These are phyloP conservation scores for Oncorhynchus tshawytscha DNA, from an alignment of 2,113 vertebrate species.

Conservation along the genomic window DNA sequence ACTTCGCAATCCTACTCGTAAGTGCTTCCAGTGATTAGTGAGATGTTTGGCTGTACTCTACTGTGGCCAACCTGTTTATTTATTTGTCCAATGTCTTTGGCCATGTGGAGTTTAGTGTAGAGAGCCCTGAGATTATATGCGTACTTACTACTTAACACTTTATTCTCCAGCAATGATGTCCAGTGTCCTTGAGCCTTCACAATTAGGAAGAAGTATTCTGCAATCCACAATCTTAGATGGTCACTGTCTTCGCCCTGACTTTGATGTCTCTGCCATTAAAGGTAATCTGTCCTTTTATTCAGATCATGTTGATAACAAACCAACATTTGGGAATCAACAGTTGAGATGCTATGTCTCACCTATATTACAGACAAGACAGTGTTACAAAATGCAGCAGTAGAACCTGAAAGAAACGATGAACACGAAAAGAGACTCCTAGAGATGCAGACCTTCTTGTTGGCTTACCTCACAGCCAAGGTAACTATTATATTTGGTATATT, in stretches of 20 bases:
- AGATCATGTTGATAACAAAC: rapidly evolving
- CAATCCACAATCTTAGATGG: constrained; percentile 86
- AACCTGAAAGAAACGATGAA: constrained; percentile 54
- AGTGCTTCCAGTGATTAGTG: constrained; percentile 14
- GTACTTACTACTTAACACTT: not conserved
- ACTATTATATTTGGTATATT: not conserved
- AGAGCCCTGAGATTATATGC: not conserved
- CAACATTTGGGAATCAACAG: not conserved
- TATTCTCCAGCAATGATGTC: constrained; percentile 24
- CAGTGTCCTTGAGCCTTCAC: constrained; percentile 43
- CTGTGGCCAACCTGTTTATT: not conserved
- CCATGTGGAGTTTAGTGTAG: not conserved
- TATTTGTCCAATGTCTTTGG: not conserved
- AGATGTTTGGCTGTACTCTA: not conserved
- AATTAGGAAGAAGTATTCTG: constrained; percentile 61
- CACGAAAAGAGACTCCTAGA: constrained; percentile 56
- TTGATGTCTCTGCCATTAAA: constrained; percentile 82
- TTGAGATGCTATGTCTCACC: not conserved
- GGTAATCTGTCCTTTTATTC: constrained; percentile 61
- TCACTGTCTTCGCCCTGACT: constrained; percentile 66
- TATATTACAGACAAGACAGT: constrained; percentile 50
- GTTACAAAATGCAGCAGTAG: constrained; percentile 31
- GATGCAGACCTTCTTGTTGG: constrained; percentile 66
- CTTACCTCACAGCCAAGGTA: constrained; percentile 73
- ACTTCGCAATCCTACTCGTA: constrained; percentile 38